phyloP scores from a whole-genome alignment of 1,140 invertebrate genomes.

The Drosophila mojavensis region DNA sequence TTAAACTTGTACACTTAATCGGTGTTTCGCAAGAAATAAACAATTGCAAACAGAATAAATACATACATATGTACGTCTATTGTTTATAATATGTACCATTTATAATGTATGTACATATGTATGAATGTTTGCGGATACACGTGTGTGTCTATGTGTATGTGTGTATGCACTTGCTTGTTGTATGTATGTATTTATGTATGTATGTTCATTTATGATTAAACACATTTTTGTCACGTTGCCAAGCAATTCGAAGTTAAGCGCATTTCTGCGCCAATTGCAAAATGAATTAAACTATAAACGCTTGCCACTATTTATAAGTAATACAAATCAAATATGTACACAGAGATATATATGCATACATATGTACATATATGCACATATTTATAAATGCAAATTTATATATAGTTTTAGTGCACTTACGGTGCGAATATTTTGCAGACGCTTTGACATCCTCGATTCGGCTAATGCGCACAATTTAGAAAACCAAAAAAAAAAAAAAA shows the following conservation, averaged over 20 bases:
- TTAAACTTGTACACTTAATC: no score
- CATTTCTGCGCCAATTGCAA: conserved; percentile 31
- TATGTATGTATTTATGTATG: no score
- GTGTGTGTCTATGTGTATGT: not conserved
- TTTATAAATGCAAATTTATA: not conserved
- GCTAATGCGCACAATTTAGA: no score
- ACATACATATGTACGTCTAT: no score
- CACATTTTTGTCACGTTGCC: conserved; percentile 51
- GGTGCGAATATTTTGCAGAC: no score
- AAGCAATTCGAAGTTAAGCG: conserved; percentile 23
- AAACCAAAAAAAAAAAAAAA: no score
- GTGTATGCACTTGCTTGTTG: not conserved
- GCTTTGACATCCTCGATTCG: no score
- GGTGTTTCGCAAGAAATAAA: no score
- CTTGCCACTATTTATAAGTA: conserved; percentile 14
- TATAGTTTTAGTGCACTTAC: not conserved
- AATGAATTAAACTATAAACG: conserved; percentile 32
- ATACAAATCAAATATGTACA: not conserved
- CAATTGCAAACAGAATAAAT: no score
- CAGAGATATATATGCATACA: no score
- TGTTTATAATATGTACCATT: no score
- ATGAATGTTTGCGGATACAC: not conserved
- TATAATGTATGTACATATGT: no score
- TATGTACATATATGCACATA: not conserved
- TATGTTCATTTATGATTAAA: conserved; percentile 6